A percentile compares a stretch with the other conserved stretches of the same genome.
These are phyloP conservation scores for Cichlasoma orientale DNA, from an alignment of 2,797 vertebrate species.

Conservation along the genomic window DNA sequence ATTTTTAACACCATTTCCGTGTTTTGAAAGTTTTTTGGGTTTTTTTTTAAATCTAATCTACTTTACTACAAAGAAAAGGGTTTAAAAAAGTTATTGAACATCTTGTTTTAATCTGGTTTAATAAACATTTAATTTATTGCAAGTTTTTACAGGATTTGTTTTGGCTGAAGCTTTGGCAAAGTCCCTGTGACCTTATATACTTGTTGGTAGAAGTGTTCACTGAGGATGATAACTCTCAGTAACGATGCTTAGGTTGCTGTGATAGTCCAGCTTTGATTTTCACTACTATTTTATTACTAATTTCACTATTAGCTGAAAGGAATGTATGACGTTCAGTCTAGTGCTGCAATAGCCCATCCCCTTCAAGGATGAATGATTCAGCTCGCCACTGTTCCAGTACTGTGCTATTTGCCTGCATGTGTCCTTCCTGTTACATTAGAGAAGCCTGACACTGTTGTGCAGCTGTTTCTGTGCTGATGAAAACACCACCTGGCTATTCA, in stretches of 20 bases:
- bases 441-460: slow-evolving; percentile 26
- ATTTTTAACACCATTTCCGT: neutral
- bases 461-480: slow-evolving; percentile 40
- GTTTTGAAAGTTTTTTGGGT: no score
- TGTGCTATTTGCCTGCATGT: slow-evolving; percentile 41
- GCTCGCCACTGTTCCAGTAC: slow-evolving; percentile 15
- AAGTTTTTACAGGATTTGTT: neutral
- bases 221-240: neutral
- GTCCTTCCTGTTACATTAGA: slow-evolving; percentile 52
- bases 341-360: slow-evolving; percentile 9
- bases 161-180: neutral
- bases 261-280: slow-evolving; percentile 11
- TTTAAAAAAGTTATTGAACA: neutral
- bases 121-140: neutral
- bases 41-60: neutral
- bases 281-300: neutral
- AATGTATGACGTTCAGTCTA: slow-evolving; percentile 2
- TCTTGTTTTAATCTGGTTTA: neutral
- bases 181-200: neutral
- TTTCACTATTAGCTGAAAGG: slow-evolving; percentile 15
- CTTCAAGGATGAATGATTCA: slow-evolving; percentile 52
- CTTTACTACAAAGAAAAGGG: neutral
- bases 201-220: neutral
- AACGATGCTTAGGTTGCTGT: neutral
- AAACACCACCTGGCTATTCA: slow-evolving; percentile 47